phyloP scores from a whole-genome alignment of 1,140 invertebrate species.

The Drosophila chauvacae region DNA sequence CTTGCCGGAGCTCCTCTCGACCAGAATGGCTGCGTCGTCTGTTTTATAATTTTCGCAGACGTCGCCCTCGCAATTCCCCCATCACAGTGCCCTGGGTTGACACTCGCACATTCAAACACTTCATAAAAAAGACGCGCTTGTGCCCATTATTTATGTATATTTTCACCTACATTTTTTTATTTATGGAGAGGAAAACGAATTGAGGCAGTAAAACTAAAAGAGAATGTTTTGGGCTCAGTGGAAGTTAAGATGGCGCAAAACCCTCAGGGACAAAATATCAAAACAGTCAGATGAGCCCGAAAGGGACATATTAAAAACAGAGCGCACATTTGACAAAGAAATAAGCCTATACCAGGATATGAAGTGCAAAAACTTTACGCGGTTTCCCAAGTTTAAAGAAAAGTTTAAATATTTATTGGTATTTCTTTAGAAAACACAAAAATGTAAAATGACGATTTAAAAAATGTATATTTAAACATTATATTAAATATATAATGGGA shows the following conservation, averaged over 20 bases:
- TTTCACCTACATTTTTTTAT: conserved; percentile 79
- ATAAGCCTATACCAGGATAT: background rate
- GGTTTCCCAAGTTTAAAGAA: background rate
- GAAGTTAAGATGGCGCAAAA: conserved; percentile 33
- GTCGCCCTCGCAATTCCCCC: conserved; percentile 21
- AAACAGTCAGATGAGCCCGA: conserved; percentile 19
- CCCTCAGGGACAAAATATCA: conserved; percentile 41
- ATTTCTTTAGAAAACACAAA: background rate
- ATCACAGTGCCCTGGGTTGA: conserved; percentile 24
- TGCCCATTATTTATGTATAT: conserved; percentile 77
- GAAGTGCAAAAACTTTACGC: background rate
- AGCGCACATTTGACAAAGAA: background rate
- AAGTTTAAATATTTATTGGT: background rate
- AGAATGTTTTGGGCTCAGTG: conserved; percentile 41
- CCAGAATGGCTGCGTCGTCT: conserved; percentile 45
- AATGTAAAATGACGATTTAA: no score
- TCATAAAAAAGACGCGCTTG: conserved; percentile 69
- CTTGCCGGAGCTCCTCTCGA: conserved; percentile 5
- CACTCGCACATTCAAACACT: conserved; percentile 52
- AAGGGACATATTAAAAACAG: conserved; percentile 15
- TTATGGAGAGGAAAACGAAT: conserved; percentile 42
- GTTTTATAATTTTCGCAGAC: conserved; percentile 76
- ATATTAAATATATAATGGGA: no score
- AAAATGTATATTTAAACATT: no score
- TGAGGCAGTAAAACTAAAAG: conserved; percentile 25